Conservation (phyloP, 1,140 invertebrate species). For the Dendroctonus valens region DNA sequence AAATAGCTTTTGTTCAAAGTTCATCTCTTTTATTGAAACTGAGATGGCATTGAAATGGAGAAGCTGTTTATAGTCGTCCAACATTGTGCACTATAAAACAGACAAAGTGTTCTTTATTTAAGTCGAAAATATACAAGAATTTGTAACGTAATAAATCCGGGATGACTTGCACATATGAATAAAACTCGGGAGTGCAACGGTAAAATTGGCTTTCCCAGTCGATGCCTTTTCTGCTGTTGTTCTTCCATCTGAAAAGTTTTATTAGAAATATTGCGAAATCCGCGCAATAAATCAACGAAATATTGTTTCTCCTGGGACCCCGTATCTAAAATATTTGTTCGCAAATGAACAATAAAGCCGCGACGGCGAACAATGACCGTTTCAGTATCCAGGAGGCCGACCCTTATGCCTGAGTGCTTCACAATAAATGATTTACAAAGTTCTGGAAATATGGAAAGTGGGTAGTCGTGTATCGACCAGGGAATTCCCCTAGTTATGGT, state of each 20-base stretch:
- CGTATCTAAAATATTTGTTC: constrained; percentile 38
- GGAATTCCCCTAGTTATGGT: constrained; percentile 35
- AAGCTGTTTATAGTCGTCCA: too few relatives aligned
- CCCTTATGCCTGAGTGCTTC: constrained; percentile 38
- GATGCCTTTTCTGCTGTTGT: constrained; percentile 22
- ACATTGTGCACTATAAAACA: constrained; percentile 1
- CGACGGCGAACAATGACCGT: constrained; percentile 34
- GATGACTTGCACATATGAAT: constrained; percentile 31
- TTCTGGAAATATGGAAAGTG: constrained; percentile 46
- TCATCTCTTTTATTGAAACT: too few relatives aligned
- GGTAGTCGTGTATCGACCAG: constrained; percentile 42
- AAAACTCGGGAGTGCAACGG: constrained; percentile 29
- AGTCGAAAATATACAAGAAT: constrained; percentile 19
- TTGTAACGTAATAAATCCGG: constrained; percentile 30
- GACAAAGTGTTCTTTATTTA: constrained; percentile 13
- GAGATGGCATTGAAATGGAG: too few relatives aligned
- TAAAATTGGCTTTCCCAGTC: constrained; percentile 34
- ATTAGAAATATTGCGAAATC: constrained; percentile 34
- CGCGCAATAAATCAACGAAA: constrained; percentile 35
- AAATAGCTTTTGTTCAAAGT: too few relatives aligned
- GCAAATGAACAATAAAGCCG: constrained; percentile 40
- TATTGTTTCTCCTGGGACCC: constrained; percentile 31
- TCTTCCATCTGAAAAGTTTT: constrained; percentile 34
- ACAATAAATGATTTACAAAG: constrained; percentile 41
- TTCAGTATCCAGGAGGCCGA: constrained; percentile 25